Percentiles rank a stretch among this genome's conserved stretches.
Evolutionary conservation across 1,140 invertebrate species (phyloP).

Genomic region (Belonocnema kinseyi): DNA sequence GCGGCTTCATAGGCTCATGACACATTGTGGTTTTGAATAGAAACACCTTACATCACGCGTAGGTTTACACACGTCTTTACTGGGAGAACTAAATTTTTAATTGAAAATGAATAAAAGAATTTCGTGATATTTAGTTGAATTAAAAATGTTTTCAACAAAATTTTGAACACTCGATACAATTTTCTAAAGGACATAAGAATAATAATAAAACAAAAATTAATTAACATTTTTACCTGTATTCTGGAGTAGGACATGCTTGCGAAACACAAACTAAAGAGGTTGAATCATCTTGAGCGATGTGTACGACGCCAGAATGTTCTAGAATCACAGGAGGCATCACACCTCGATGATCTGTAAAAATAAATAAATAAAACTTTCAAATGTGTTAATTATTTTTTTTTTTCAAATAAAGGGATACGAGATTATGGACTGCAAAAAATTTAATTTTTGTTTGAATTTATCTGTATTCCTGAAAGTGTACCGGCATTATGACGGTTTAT

Average conservation of each 20-base stretch:
- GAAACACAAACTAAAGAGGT: conserved; percentile 84
- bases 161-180: background rate
- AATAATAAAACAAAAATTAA: background rate
- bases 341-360: conserved; percentile 80
- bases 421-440: no score
- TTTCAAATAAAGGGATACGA: no score
- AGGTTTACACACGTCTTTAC: no score
- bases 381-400: no score
- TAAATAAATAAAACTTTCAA: conserved; percentile 42
- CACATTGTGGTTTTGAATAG: no score
- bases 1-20: no score
- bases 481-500: no score
- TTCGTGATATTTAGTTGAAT: conserved; percentile 35
- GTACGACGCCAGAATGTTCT: conserved; percentile 81
- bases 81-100: background rate
- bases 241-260: conserved; percentile 84
- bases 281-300: conserved; percentile 84
- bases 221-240: conserved; percentile 80
- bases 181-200: no score
- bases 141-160: background rate
- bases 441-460: no score
- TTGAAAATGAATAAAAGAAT: conserved; percentile 37
- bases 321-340: conserved; percentile 82
- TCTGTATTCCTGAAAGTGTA: no score
- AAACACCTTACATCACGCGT: no score